These are phyloP conservation scores for Salarias fasciatus DNA, from an alignment of 2,797 vertebrate genomes.

Conservation along the genomic window DNA sequence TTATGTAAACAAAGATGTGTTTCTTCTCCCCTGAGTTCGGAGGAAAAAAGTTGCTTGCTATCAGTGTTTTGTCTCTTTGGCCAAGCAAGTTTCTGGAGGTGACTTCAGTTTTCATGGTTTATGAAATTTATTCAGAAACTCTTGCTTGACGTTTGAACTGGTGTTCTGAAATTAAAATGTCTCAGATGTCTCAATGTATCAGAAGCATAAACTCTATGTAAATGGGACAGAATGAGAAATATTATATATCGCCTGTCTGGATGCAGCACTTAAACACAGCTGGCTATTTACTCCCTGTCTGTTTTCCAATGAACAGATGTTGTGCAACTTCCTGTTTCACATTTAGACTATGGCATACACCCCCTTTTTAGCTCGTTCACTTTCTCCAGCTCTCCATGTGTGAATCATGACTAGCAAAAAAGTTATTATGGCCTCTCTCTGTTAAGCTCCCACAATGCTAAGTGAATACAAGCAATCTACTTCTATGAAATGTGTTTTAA, in stretches of 20 bases:
- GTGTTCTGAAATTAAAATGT: slow-evolving; percentile 32
- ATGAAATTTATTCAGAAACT: slow-evolving; percentile 8
- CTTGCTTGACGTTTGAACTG: slow-evolving; percentile 39
- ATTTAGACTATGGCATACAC: slow-evolving; percentile 57
- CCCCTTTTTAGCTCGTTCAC: slow-evolving; percentile 51
- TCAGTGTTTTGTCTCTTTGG: slow-evolving; percentile 2
- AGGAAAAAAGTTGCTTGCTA: not conserved
- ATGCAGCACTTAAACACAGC: slow-evolving; percentile 57
- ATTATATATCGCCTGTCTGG: slow-evolving; percentile 44
- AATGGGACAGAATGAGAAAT: slow-evolving; percentile 51
- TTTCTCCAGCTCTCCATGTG: slow-evolving; percentile 47
- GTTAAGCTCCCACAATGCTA: slow-evolving; percentile 27
- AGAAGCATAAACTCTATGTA: not conserved
- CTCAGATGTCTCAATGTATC: slow-evolving; percentile 7
- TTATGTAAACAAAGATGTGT: not conserved
- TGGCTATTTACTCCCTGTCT: slow-evolving; percentile 65
- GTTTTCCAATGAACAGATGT: slow-evolving; percentile 74
- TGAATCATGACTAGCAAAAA: slow-evolving; percentile 61
- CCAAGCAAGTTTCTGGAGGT: not conserved
- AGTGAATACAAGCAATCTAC: slow-evolving; percentile 15
- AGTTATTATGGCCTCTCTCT: slow-evolving; percentile 49
- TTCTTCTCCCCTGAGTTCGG: not conserved
- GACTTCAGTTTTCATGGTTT: slow-evolving; percentile 4
- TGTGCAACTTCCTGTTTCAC: slow-evolving; percentile 80
- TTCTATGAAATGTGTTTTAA: slow-evolving; percentile 2